Percentiles rank a stretch among this genome's conserved stretches.
Conservation (phyloP, 2,797 vertebrate species). For the Perdix hodgsoniae region DNA sequence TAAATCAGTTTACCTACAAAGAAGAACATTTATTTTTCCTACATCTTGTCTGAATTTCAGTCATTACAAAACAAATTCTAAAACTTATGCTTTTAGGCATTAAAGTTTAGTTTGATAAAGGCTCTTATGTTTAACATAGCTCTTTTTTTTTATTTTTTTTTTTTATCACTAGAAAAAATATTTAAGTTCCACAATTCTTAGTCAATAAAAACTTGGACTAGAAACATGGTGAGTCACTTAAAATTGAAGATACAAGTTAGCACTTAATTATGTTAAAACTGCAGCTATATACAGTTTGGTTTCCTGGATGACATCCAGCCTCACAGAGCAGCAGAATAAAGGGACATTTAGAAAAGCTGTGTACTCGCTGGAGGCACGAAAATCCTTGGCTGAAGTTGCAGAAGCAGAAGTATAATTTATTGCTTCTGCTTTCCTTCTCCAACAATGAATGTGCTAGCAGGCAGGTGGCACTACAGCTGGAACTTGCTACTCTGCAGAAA, state of each 20-base stretch:
- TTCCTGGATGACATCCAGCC: neutral
- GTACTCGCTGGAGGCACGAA: neutral
- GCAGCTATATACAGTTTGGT: neutral
- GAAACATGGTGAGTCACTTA: neutral
- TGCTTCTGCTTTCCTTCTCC: neutral
- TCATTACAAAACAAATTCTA: neutral
- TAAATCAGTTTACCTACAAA: neutral
- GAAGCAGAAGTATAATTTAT: neutral
- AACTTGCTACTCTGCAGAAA: neutral
- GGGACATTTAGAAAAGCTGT: neutral
- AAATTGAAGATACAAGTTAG: neutral
- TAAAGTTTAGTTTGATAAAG: neutral
- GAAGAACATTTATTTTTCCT: neutral
- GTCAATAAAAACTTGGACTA: neutral
- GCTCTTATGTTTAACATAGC: neutral
- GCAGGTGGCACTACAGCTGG: neutral
- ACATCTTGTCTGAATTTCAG: neutral
- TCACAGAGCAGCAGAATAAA: neutral
- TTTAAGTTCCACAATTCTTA: neutral
- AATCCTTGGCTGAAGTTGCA: neutral
- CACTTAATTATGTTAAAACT: neutral
- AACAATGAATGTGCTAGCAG: neutral
- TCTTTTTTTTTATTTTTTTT: neutral
- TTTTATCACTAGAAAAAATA: neutral
- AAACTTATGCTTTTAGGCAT: neutral